Conservation (phyloP, 2,797 vertebrate species). For the Malurus leucopterus region DNA sequence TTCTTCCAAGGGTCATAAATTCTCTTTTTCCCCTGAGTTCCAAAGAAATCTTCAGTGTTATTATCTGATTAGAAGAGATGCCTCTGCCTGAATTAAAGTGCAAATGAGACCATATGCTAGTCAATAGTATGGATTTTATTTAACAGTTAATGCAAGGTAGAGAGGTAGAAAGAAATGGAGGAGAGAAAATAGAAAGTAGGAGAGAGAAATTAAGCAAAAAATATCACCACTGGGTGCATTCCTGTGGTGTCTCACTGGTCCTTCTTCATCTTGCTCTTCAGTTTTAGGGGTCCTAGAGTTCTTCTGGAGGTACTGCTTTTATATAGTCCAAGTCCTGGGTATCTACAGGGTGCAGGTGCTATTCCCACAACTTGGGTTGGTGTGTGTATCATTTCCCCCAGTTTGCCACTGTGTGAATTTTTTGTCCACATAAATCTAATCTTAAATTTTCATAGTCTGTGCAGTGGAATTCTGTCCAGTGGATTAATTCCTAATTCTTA, state of each 20-base stretch:
- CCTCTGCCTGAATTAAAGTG: not conserved
- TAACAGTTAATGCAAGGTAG: not conserved
- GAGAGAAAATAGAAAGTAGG: not conserved
- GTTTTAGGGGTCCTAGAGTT: not conserved
- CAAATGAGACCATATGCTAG: not conserved
- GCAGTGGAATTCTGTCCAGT: not conserved
- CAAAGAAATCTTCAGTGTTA: not conserved
- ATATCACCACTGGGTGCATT: rapidly evolving
- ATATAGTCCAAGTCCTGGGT: not conserved
- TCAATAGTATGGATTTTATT: not conserved
- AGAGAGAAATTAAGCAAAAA: not conserved
- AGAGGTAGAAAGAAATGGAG: not conserved
- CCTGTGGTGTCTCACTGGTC: not conserved
- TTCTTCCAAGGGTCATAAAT: not conserved
- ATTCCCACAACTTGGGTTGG: not conserved
- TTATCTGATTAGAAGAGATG: not conserved
- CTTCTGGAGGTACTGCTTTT: not conserved
- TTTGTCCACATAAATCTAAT: not conserved
- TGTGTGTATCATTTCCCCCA: not conserved
- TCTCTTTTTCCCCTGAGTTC: not conserved
- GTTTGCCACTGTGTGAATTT: not conserved
- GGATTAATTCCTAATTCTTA: not conserved
- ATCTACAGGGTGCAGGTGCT: rapidly evolving
- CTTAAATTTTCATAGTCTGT: not conserved
- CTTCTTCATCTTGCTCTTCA: not conserved